Conservation (phyloP, 2,113 vertebrate genomes). For the Ursus arctos region DNA sequence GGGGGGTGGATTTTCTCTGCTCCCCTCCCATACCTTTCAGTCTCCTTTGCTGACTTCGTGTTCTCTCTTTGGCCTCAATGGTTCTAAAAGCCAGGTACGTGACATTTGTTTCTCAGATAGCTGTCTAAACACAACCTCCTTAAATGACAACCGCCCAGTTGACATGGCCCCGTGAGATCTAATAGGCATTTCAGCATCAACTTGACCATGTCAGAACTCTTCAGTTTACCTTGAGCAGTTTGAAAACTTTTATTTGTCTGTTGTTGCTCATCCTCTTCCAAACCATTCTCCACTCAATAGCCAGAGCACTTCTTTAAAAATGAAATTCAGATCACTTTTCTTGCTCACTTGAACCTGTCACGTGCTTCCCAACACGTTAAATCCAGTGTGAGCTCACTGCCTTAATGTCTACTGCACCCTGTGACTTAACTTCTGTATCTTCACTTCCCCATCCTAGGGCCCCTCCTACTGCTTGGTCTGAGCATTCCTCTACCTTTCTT, state of each 20-base stretch:
- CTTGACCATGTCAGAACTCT: background rate
- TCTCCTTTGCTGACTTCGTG: background rate
- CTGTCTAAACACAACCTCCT: background rate
- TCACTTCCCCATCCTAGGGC: background rate
- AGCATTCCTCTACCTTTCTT: no score
- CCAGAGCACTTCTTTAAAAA: background rate
- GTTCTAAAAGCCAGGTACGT: background rate
- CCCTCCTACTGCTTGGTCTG: background rate
- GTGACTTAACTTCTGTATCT: background rate
- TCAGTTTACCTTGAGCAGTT: background rate
- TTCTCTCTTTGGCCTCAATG: background rate
- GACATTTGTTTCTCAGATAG: background rate
- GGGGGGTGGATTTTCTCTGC: background rate
- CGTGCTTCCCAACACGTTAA: background rate
- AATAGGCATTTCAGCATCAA: background rate
- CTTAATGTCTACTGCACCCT: no score
- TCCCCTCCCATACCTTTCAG: background rate
- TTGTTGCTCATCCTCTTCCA: background rate
- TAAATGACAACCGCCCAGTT: background rate
- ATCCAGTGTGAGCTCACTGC: fast-evolving
- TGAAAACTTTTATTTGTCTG: background rate
- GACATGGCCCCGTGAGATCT: background rate
- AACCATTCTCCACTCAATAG: background rate
- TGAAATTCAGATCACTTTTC: background rate
- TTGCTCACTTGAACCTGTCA: background rate